Base-by-base conservation (phyloP, 2,888 invertebrate species). In the Synergus laeviventris region DNA sequence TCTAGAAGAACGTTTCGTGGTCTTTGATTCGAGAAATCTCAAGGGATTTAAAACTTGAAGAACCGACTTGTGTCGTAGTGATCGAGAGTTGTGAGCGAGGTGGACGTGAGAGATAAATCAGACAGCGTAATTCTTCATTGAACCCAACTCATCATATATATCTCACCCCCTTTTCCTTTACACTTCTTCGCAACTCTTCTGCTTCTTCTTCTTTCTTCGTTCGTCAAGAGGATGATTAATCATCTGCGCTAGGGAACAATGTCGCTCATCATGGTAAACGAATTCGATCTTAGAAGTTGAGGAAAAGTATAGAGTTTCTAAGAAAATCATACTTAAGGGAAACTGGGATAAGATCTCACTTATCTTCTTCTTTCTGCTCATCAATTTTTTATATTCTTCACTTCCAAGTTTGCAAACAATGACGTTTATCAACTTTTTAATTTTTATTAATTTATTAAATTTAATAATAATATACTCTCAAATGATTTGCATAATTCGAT, bases 181-280 rank as follows among this genome's bases (percentile, higher is more conserved):
- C 9, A 54, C 36, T 18, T 74, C 21, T 60, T 60, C 54, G 31
- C 24, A 70, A 36, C 49, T 56, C 56, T 59, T 59, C 39, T 36
- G 16, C 54, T 59, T 11, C 16, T 74, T 49, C 45, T 45, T 42
- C 74, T 31, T 59, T 74, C 18, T 36, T 60, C 74, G 3, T 74
- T 74, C 38, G 56, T 74, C 60, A 56, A 59, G 39, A 74, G 24
- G 60, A 12, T 74, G 59, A 74, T 74, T 74, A 56, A 74, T 74
- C 24, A 45, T 70, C 45, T 70, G 49, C 45, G 31, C 70, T 36
- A 11, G 70, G 31, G 31, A 70, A 70, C 70, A 70, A 70, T 70
- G 70, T 70, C 70, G 49, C 70, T 70, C 70, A 49, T 70, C 70
- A 70, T 49, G 49, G 31, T 70, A 70, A 49, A 70, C 70, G 70